Conservation (phyloP, 1,140 invertebrate species). For the Adoxophyes honmai region DNA sequence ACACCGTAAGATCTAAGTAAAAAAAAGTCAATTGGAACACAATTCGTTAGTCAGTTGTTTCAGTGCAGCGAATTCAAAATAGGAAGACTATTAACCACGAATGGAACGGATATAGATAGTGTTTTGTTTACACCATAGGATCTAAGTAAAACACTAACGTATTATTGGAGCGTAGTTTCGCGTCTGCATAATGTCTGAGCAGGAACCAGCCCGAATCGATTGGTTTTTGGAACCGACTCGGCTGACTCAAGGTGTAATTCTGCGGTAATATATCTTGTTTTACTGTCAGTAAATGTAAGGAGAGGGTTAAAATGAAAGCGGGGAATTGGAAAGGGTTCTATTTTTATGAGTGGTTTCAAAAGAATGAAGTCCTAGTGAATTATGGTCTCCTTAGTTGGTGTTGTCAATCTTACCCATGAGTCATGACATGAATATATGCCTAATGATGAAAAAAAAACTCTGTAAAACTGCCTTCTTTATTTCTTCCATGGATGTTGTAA, state of each 20-base stretch:
- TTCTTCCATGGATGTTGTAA: too few species aligned
- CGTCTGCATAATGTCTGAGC: conserved; percentile 11
- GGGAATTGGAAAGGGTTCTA: not conserved
- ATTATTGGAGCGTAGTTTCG: conserved; percentile 6
- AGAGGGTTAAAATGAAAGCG: not conserved
- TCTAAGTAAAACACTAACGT: not conserved
- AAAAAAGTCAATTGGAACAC: not conserved
- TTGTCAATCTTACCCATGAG: too few species aligned
- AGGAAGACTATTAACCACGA: too few species aligned
- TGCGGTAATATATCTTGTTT: conserved; percentile 12
- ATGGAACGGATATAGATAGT: not conserved
- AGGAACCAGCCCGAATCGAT: not conserved
- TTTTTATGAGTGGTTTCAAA: too few species aligned
- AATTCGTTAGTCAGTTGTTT: too few species aligned
- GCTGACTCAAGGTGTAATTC: conserved; percentile 8
- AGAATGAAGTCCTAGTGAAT: too few species aligned
- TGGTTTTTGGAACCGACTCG: not conserved
- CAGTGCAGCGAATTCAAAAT: too few species aligned
- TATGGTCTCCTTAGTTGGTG: too few species aligned
- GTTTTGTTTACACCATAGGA: not conserved
- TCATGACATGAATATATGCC: too few species aligned
- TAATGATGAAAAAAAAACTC: too few species aligned
- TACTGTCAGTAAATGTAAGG: conserved; percentile 8
- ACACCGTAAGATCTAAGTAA: too few species aligned
- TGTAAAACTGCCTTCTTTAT: too few species aligned